These are phyloP conservation scores for Endotricha flammealis DNA, from an alignment of 2,888 invertebrate genomes.

Conservation along the genomic window DNA sequence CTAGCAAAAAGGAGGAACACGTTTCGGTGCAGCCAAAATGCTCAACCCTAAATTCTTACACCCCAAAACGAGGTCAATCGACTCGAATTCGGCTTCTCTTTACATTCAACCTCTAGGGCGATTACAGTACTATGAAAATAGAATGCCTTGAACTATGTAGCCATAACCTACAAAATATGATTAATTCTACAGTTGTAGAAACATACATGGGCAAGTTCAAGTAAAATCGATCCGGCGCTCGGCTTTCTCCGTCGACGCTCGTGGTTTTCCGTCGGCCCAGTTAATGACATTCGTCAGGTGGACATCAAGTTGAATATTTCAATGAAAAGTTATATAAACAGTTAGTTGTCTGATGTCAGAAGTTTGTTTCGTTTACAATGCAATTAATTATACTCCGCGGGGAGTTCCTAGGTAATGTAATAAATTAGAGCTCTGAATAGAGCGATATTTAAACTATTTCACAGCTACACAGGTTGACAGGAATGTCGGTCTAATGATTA, in stretches of 20 bases:
- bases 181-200: slow-evolving; percentile 12
- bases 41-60: too few relatives aligned
- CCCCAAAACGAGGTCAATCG: too few relatives aligned
- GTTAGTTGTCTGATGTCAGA: neutral
- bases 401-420: neutral
- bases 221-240: slow-evolving; percentile 33
- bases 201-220: slow-evolving; percentile 37
- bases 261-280: slow-evolving; percentile 2
- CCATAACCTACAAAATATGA: slow-evolving; percentile 16
- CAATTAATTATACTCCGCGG: slow-evolving; percentile 1
- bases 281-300: slow-evolving; percentile 4
- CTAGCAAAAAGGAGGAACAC: too few relatives aligned
- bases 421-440: neutral
- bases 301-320: neutral
- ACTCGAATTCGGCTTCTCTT: too few relatives aligned
- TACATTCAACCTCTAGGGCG: too few relatives aligned
- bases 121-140: too few relatives aligned
- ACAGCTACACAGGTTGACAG: too few relatives aligned
- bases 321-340: neutral
- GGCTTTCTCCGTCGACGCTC: slow-evolving; percentile 12
- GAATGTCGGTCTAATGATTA: too few relatives aligned
- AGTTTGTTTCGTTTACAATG: slow-evolving; percentile 3
- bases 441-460: too few relatives aligned
- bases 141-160: slow-evolving; percentile 27
- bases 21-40: too few relatives aligned